Base-by-base conservation (phyloP, 2,113 vertebrate species). In the Steatornis caripensis region DNA sequence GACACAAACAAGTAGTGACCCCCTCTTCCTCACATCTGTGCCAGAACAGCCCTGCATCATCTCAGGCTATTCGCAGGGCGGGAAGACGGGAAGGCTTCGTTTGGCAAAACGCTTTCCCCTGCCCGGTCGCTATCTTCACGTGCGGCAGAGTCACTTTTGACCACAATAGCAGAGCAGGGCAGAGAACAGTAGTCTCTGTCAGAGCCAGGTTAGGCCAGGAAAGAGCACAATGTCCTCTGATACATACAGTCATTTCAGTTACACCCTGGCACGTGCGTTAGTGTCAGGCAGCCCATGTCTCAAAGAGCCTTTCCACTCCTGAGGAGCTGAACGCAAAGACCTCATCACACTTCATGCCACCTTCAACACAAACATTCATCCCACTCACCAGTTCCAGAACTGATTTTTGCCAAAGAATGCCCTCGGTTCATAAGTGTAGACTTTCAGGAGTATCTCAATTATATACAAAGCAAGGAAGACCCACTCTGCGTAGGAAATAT, bases 351-450 rank as follows among this genome's bases (percentile, higher is more conserved):
- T 62, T 53, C 46, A 82, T 55, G 43, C 16, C 15, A 57, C 39
- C 14, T 32, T 46, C 22, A 72, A 37, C 27, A 43, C 53, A 29
- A 68, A 32, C 9, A 11, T 16, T 41, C 30, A 10, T 23, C 15
- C 26, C 43, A 95, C 98, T 98, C 92, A 99, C 99, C 99, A 99
- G 97, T 99, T 99, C 99, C 99, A 99, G 97, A 99, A 99, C 91
- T 98, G 98, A 89, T 98, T 98, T 81, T 89, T 98, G 93, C 98
- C 98, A 54, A 99, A 99, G 90, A 99, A 99, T 0, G 96, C 94
- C 29, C 98, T 96, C 1, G 99, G 99, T 85, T 99, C 99, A 0
- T 98, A 98, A 0, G 98, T 98, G 94, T 99, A 99, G n/a, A 99
- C 97, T 92, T 99, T 99, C 46, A 99, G 98, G 51, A 99, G 97